Evolutionary conservation across 2,797 vertebrate species (phyloP).

Genomic region (Halcyon badia): DNA sequence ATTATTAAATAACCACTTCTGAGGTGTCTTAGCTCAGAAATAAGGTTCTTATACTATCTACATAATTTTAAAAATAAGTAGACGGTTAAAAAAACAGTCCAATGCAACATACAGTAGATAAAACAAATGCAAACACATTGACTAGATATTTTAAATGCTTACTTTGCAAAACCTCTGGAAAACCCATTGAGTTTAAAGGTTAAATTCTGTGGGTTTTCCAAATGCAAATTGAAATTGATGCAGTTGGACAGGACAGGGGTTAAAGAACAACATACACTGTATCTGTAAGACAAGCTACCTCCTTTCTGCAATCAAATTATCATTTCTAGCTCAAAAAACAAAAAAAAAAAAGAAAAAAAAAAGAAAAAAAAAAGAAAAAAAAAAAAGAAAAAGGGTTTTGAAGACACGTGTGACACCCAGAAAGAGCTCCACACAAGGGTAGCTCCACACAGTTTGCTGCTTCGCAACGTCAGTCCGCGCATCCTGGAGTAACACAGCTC

Average conservation of each 20-base stretch:
- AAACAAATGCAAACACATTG: neutral
- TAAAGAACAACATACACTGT: neutral
- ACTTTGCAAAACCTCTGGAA: constrained; percentile 5
- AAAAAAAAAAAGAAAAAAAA: neutral
- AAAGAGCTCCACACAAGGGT: neutral
- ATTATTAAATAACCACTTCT: neutral
- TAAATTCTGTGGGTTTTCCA: neutral
- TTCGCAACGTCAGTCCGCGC: neutral
- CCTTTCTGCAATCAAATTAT: neutral
- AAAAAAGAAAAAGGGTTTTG: neutral
- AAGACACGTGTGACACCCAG: neutral
- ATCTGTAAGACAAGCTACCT: neutral
- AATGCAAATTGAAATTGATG: neutral
- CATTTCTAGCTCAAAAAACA: neutral
- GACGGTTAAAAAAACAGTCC: neutral
- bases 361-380: neutral
- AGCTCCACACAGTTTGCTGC: neutral
- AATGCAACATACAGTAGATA: neutral
- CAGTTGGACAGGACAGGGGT: constrained; percentile 9
- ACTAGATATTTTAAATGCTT: neutral
- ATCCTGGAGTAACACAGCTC: neutral
- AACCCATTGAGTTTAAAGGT: neutral
- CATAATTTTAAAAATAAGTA: neutral
- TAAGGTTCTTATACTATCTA: neutral
- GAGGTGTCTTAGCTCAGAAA: neutral